phyloP scores from a whole-genome alignment of 2,888 invertebrate genomes.

The Diarsia dahlii region DNA sequence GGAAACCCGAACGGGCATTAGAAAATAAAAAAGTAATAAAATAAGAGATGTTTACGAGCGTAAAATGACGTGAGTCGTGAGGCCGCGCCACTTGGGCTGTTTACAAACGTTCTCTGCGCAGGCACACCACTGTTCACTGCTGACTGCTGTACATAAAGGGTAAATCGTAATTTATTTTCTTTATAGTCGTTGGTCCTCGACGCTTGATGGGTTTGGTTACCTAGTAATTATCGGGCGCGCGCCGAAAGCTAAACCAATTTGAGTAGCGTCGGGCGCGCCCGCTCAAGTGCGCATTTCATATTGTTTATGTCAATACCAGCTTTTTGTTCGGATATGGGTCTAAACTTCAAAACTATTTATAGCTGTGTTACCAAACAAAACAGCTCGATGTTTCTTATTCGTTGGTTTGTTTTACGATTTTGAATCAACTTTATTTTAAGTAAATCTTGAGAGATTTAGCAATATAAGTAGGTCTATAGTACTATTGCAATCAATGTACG shows the following conservation, averaged over 20 bases:
- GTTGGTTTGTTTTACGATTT: constrained; percentile 11
- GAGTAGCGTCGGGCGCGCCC: constrained; percentile 75
- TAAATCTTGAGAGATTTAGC: not conserved
- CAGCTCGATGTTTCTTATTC: constrained; percentile 46
- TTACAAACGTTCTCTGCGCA: constrained; percentile 81
- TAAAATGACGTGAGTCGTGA: constrained; percentile 88
- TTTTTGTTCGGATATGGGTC: constrained; percentile 79
- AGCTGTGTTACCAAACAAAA: constrained; percentile 71
- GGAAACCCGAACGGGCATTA: constrained; percentile 88
- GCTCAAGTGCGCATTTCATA: constrained; percentile 85
- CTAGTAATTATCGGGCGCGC: constrained; percentile 87
- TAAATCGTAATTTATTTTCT: constrained; percentile 86
- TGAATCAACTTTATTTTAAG: constrained; percentile 1
- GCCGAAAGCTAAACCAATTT: constrained; percentile 87
- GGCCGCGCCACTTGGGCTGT: constrained; percentile 82
- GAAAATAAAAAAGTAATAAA: constrained; percentile 90
- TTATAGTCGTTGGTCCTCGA: constrained; percentile 79
- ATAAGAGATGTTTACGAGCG: constrained; percentile 89
- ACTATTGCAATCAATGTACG: not conserved
- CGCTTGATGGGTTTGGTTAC: constrained; percentile 84
- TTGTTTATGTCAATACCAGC: constrained; percentile 85
- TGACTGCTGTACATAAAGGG: constrained; percentile 77
- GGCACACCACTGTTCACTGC: constrained; percentile 73
- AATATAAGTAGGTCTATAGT: not conserved
- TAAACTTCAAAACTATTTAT: constrained; percentile 77